Percentiles rank a stretch among this genome's conserved stretches.
phyloP scores from a whole-genome alignment of 2,113 vertebrate genomes.

The Cyphomyrus discorhynchus region DNA sequence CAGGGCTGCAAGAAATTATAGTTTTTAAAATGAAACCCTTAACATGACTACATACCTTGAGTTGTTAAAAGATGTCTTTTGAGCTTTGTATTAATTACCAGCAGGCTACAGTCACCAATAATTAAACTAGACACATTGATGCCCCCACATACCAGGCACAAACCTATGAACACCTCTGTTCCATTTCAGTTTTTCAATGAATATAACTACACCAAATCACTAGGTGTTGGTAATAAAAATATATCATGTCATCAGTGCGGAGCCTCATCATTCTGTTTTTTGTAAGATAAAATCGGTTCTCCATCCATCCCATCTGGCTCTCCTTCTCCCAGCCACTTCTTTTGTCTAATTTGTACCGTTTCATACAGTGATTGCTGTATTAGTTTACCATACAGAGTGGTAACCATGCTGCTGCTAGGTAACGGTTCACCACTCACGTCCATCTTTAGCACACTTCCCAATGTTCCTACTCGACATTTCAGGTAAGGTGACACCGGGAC shows the following conservation, averaged over 20 bases:
- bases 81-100: background rate
- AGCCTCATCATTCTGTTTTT: background rate
- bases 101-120: background rate
- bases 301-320: background rate
- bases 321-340: background rate
- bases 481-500: background rate
- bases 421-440: background rate
- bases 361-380: background rate
- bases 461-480: background rate
- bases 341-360: background rate
- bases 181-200: background rate
- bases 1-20: background rate
- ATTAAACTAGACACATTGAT: background rate
- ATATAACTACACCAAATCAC: background rate
- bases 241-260: background rate
- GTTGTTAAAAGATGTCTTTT: background rate
- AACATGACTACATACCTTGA: background rate
- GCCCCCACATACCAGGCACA: background rate
- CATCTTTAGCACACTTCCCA: background rate
- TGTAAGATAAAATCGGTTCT: background rate
- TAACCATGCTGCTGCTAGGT: slow-evolving; percentile 17
- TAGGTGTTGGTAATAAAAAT: background rate
- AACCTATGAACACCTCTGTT: background rate
- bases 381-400: background rate
- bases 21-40: background rate